Base-by-base conservation (phyloP, 2,888 invertebrate species). In the Erpobdella octoculata region DNA sequence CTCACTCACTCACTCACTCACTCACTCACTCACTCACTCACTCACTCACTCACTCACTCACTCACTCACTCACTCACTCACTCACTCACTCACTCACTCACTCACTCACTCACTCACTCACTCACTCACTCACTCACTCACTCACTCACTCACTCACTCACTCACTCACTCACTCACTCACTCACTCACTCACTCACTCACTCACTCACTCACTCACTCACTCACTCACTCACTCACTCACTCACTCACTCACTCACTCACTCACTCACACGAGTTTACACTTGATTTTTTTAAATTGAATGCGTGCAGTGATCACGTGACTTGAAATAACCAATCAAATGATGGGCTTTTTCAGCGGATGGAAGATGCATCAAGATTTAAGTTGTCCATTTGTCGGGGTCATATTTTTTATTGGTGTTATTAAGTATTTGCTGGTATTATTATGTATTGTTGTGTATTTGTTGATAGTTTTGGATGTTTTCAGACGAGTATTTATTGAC, bases 271-370 rank as follows among this genome's bases (percentile, higher is more conserved):
- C 28, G 53, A 53, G 21, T 53, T 53, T 28, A 25, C 21, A 25
- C 53, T 53, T 28, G 28, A 53, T 53, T 53, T 21, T 25, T 21
- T 25, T 28, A 53, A 53, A 53, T 25, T 53, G 53, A 25, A 21
- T 53, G 53, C 53, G 53, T 53, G 53, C 53, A 21, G 21, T 21
- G 21, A 53, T 53, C 53, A 53, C 53, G 53, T 53, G 53, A 53
- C 53, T 28, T 21, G 28, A 53, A 53, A 53, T 21, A 53, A 53
- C 53, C 53, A 53, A 53, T 53, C 53, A 53, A 28, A 28, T 25
- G 53, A 53, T 21, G 28, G 53, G 28, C 53, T 28, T n/a, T 53
- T 53, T 53, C 53, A 53, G 53, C 21, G 21, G 21, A 53, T 28
- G 21, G 53, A 28, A 53, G 53, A 53, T 53, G 53, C 18, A 25